Evolutionary conservation across 2,113 vertebrate genomes (phyloP), one percentile per base, ranked within the genome.

Genomic region (Corythaeola cristata): DNA sequence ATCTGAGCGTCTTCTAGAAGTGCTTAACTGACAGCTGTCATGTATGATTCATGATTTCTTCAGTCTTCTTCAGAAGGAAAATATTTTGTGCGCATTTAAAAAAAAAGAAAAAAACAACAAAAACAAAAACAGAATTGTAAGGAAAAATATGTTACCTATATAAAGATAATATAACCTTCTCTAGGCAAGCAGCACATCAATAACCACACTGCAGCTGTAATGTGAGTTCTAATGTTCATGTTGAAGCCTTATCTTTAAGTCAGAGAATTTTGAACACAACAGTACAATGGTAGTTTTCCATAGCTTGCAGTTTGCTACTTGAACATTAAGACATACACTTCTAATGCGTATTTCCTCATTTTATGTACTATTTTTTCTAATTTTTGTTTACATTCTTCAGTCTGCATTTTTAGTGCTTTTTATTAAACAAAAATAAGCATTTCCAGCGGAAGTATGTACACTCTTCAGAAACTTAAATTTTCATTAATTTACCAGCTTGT

Each of bases 1-100:
- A 90, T 77, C 78, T 88, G 44, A 47, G 41, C 56, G 60, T 80
- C 83, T 96, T 93, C 79, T 95, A 93, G 60, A 89, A 94, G 63
- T 78, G 50, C 39, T 85, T 91, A 91, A 95, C 80, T 96, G 92
- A 90, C 85, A 96, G 82, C 75, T 95, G 63, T 80, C 93, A 69
- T 3, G 7, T 67, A 86, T 84, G 92, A 90, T 33, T 93, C 84
- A 64, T 63, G 63, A 53, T 62, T 55, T 68, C 62, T 73, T 68
- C 71, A 66, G 27, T 53, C 62, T 74, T 64, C 32, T 79, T 63
- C 53, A 58, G 28, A 93, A 88, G 44, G 59, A 95, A 95, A 92
- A 71, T 72, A 93, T 68, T 88, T 90, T 84, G 14, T 77, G 50
- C 4, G 15, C n/a, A 71, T 81, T 87, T 27, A 32, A 44, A 63